Evolutionary conservation across 2,888 invertebrate genomes (phyloP).

Genomic region (Sepiola atlantica): DNA sequence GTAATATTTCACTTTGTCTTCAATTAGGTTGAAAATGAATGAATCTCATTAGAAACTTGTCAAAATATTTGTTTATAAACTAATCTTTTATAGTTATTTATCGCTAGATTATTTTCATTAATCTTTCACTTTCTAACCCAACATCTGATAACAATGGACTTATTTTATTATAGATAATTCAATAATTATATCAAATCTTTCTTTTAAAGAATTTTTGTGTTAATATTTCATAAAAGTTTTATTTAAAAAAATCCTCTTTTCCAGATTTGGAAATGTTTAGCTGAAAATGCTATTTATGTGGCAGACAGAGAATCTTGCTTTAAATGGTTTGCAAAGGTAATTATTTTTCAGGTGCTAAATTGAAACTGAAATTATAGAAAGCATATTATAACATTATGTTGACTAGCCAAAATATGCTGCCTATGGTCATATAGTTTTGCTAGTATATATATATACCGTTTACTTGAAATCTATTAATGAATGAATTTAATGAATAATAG

Average conservation of each 20-base stretch:
- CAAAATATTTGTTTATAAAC: no score
- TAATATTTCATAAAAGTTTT: not conserved
- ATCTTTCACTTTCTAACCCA: not conserved
- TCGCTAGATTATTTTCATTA: not conserved
- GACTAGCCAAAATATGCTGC: no score
- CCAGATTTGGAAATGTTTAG: constrained; percentile 91
- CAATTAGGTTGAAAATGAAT: no score
- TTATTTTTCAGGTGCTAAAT: constrained; percentile 24
- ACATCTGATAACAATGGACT: not conserved
- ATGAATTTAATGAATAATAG: no score
- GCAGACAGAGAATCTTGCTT: constrained; percentile 97
- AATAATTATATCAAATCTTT: not conserved
- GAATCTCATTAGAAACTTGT: no score
- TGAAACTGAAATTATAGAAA: not conserved
- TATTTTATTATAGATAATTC: not conserved
- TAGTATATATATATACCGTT: no score
- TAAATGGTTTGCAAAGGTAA: constrained; percentile 93
- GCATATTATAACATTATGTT: not conserved
- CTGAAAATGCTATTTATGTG: constrained; percentile 92
- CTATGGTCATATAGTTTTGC: no score
- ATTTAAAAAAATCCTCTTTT: constrained; percentile 43
- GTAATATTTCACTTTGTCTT: no score
- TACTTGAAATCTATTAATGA: not conserved
- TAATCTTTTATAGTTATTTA: not conserved
- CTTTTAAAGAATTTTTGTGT: not conserved